Evolutionary conservation across 2,888 invertebrate species (phyloP), one percentile per base, ranked within the genome.

Genomic region (Spodoptera picta): DNA sequence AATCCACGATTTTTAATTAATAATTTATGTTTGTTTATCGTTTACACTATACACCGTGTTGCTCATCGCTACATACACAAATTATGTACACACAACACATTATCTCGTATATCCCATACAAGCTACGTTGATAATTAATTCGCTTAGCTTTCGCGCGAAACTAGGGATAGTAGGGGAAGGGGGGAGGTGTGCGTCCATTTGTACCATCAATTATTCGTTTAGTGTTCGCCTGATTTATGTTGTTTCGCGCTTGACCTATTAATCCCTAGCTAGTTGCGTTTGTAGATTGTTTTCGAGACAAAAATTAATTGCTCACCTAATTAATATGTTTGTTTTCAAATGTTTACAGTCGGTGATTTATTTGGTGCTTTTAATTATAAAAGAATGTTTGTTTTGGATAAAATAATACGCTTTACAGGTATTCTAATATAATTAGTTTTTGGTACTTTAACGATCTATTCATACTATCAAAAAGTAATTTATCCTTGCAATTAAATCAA

Each of bases 131-230:
- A 79, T 87, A 87, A 88, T 87, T 88, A 88, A 88, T 88, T 86
- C 81, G 86, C 81, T 83, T 84, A 87, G 84, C 76, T 76, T 73
- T 75, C 63, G 69, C 69, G 71, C 59, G 73, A 66, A 71, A n/a
- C 68, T 74, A 63, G 52, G 60, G 43, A 27, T 7, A 36, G 51
- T 3, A 57, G 48, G 57, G 45, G 57, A 10, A 11, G 58, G 45
- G 50, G 59, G 61, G 69, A 61, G 63, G 60, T 75, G 77, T 69
- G 69, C 79, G 80, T 80, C 83, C 87, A 87, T 90, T 91, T 88
- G 87, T 87, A 85, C 85, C 88, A 90, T 90, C 90, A 90, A 91
- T 92, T 90, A 90, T 90, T 90, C 88, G 88, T 87, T 88, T 86
- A 86, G 82, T 83, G 81, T 81, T 69, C 77, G 82, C 67, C 77